Conservation (phyloP, 92 coral and sea anemone species). For the Epizoanthus scotinus region DNA sequence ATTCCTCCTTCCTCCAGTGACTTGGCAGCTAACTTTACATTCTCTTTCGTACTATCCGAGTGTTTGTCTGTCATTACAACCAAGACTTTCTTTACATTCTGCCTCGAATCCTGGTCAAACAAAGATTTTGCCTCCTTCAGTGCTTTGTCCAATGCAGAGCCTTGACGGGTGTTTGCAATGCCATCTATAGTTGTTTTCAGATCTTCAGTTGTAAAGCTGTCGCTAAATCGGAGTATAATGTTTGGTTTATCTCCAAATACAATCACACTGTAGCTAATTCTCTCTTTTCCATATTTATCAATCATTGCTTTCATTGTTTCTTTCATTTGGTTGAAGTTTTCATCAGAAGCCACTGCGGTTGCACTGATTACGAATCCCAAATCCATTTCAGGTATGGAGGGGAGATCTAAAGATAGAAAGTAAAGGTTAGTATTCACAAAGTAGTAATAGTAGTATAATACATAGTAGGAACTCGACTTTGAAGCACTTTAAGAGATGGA, state of each 20-base stretch:
- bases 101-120: slow-evolving; percentile 55
- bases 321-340: slow-evolving; percentile 32
- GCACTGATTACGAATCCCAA: slow-evolving; percentile 52
- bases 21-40: slow-evolving; percentile 51
- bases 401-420: slow-evolving; percentile 23
- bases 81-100: slow-evolving; percentile 62
- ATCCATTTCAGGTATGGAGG: slow-evolving; percentile 37
- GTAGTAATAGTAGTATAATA: too few relatives aligned
- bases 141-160: slow-evolving; percentile 33
- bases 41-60: slow-evolving; percentile 58
- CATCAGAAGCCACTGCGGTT: slow-evolving; percentile 28
- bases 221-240: slow-evolving; percentile 50
- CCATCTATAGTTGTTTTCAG: slow-evolving; percentile 44
- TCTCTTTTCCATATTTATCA: slow-evolving; percentile 42
- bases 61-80: slow-evolving; percentile 80
- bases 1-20: slow-evolving; percentile 49
- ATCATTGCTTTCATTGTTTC: slow-evolving; percentile 33
- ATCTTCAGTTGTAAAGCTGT: slow-evolving; percentile 34
- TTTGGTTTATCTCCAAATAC: slow-evolving; percentile 42
- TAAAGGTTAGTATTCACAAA: background rate
- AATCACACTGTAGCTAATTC: slow-evolving; percentile 42
- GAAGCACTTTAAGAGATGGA: too few relatives aligned
- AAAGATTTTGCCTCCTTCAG: slow-evolving; percentile 59
- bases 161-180: slow-evolving; percentile 27
- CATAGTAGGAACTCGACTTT: too few relatives aligned